These are phyloP conservation scores for Homarus gammarus DNA, from an alignment of 2,888 invertebrate species.

Conservation along the genomic window DNA sequence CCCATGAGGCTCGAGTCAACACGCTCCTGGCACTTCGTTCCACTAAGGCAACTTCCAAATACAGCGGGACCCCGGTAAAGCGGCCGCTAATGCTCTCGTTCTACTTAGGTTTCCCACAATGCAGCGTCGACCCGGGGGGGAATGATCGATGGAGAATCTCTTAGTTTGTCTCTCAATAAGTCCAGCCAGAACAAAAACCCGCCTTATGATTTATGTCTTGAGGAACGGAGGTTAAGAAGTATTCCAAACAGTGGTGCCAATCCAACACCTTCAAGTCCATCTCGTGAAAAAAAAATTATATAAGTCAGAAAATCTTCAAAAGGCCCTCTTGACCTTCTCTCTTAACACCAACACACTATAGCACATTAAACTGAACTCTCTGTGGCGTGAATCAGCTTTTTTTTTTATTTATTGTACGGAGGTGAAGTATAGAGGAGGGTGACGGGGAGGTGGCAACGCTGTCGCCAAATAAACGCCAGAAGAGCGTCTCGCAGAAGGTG, in stretches of 20 bases:
- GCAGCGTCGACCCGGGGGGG: neutral
- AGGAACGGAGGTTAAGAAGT: neutral
- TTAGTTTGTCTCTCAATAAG: constrained; percentile 18
- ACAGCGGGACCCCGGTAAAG: constrained; percentile 49
- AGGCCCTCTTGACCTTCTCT: neutral
- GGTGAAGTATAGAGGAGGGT: too few species aligned
- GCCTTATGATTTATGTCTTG: constrained; percentile 28
- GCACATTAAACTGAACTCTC: neutral
- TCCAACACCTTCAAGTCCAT: neutral
- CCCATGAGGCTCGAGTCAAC: constrained; percentile 69
- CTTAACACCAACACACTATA: neutral
- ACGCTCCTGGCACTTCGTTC: constrained; percentile 71
- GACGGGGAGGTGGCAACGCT: constrained; percentile 19
- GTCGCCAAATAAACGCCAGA: constrained; percentile 28
- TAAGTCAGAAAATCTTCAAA: neutral
- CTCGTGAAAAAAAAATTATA: neutral
- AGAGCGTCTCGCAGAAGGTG: constrained; percentile 1
- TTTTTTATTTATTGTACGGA: neutral
- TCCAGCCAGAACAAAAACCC: constrained; percentile 18
- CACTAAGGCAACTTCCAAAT: constrained; percentile 67
- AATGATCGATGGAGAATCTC: constrained; percentile 24
- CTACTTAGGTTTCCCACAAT: constrained; percentile 33
- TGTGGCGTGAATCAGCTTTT: neutral
- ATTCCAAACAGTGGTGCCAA: constrained; percentile 33
- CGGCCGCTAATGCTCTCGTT: constrained; percentile 28